Evolutionary conservation across 2,113 vertebrate species (phyloP).

Genomic region (Lontra canadensis): DNA sequence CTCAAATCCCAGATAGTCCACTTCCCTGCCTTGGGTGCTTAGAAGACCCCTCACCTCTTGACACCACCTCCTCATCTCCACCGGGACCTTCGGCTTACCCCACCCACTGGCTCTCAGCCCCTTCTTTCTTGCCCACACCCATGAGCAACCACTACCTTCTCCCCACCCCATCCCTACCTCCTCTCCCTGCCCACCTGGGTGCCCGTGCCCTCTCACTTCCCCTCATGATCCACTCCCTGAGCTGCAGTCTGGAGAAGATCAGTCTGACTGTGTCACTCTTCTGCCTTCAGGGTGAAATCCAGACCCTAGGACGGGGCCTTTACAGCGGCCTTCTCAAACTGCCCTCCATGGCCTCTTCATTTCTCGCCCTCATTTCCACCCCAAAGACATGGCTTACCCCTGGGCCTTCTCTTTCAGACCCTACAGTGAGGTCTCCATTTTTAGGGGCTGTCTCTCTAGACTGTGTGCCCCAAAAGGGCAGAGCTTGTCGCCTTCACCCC

Average conservation of each 20-base stretch:
- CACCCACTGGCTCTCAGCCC: background rate
- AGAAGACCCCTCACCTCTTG: background rate
- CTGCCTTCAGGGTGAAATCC: background rate
- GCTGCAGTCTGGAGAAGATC: background rate
- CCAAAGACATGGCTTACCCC: too few relatives aligned
- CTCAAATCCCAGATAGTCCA: background rate
- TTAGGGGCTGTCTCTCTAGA: background rate
- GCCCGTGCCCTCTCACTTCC: background rate
- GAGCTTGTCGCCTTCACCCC: background rate
- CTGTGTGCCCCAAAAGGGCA: background rate
- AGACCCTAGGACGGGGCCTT: background rate
- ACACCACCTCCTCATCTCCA: too few relatives aligned
- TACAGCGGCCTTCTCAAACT: background rate
- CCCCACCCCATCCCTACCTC: background rate
- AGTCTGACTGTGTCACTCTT: background rate
- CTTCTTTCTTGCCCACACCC: background rate
- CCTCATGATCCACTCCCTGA: background rate
- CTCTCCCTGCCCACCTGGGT: background rate
- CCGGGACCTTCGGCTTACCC: background rate
- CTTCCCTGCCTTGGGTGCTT: background rate
- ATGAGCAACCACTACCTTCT: background rate
- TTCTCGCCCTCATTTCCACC: background rate
- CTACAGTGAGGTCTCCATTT: background rate
- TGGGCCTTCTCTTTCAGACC: background rate
- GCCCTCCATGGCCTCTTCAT: background rate